These are phyloP conservation scores for Blastobasis adustella DNA, from an alignment of 2,888 invertebrate species.

Conservation along the genomic window DNA sequence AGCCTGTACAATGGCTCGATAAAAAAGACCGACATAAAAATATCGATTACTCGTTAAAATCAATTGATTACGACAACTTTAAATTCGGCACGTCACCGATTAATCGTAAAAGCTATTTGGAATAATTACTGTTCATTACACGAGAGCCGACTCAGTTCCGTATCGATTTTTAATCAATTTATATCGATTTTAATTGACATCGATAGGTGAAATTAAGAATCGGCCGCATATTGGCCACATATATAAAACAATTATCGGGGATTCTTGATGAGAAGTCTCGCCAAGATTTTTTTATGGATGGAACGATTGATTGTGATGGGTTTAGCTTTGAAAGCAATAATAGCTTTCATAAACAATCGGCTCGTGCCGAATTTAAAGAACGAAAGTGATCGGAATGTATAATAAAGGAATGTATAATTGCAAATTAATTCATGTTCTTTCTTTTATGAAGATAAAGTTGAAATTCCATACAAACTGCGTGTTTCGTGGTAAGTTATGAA, in stretches of 20 bases:
- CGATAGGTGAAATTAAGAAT: constrained; percentile 44
- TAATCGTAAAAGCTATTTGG: constrained; percentile 11
- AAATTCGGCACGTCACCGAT: constrained; percentile 29
- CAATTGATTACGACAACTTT: neutral
- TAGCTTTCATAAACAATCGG: no score
- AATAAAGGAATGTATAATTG: no score
- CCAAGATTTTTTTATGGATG: neutral
- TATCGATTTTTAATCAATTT: constrained; percentile 62
- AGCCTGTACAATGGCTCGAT: no score
- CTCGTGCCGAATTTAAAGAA: no score
- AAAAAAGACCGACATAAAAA: no score
- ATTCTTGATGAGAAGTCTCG: neutral
- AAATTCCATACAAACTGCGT: no score
- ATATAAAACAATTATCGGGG: constrained; percentile 23
- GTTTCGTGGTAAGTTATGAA: no score
- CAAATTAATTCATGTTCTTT: no score
- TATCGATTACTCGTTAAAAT: no score
- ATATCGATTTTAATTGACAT: constrained; percentile 65
- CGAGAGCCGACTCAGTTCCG: constrained; percentile 36
- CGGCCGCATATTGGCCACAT: constrained; percentile 13
- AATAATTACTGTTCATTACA: constrained; percentile 29
- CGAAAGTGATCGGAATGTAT: no score
- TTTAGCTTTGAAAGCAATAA: neutral
- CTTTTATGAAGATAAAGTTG: no score
- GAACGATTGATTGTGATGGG: neutral